Percentiles rank a stretch among this genome's conserved stretches.
phyloP scores from a whole-genome alignment of 1,140 invertebrate genomes.

The Eriosoma lanigerum region DNA sequence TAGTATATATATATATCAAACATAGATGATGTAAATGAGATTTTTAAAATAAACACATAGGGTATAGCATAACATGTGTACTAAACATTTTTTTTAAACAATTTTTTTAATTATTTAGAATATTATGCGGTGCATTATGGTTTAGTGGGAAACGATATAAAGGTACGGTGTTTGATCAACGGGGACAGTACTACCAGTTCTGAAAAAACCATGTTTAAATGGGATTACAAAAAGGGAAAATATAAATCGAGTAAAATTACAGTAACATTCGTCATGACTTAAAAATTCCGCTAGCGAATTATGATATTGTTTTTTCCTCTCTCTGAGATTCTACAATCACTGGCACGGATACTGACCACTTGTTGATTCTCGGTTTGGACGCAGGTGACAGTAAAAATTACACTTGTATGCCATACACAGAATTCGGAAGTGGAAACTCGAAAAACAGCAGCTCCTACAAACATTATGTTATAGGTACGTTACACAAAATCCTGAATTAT shows the following conservation, averaged over 20 bases:
- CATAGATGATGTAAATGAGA: too few relatives aligned
- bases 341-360: neutral
- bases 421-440: too few relatives aligned
- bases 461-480: constrained; percentile 12
- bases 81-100: neutral
- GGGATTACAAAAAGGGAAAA: neutral
- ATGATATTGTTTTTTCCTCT: too few relatives aligned
- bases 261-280: neutral
- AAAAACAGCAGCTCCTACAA: neutral
- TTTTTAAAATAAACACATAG: too few relatives aligned
- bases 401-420: neutral
- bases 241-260: neutral
- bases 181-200: too few relatives aligned
- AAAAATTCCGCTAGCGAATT: neutral
- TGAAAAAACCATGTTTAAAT: neutral
- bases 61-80: too few relatives aligned
- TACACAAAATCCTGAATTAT: too few relatives aligned
- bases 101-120: neutral
- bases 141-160: neutral
- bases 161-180: neutral
- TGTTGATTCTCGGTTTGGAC: neutral
- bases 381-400: neutral
- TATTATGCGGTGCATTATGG: neutral
- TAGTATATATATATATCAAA: too few relatives aligned
- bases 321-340: neutral